These are phyloP conservation scores for Mesoclemmys tuberculata DNA, from an alignment of 2,113 vertebrate genomes.

Conservation along the genomic window DNA sequence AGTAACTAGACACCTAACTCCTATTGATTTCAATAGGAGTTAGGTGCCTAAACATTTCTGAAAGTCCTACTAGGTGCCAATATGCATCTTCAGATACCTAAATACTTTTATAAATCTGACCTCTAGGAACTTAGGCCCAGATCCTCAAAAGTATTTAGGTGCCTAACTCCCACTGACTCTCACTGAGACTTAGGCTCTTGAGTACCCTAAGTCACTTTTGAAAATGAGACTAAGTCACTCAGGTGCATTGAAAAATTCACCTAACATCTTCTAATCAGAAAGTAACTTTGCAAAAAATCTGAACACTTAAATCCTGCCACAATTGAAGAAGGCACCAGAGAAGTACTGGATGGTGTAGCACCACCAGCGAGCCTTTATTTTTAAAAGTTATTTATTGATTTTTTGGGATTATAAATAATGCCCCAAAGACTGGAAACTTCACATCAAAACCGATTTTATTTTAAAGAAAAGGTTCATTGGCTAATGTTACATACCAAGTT, in stretches of 20 bases:
- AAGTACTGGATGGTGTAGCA: rapidly evolving
- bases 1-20: neutral
- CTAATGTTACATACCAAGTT: neutral
- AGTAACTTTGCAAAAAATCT: neutral
- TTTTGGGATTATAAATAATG: slow-evolving; percentile 1
- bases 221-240: neutral
- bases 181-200: neutral
- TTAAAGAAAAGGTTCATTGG: neutral
- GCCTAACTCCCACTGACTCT: neutral
- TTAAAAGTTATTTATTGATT: neutral
- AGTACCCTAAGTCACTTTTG: neutral
- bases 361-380: neutral
- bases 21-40: neutral
- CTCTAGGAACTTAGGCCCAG: neutral
- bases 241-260: neutral
- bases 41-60: rapidly evolving
- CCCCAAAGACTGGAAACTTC: neutral
- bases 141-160: neutral
- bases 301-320: neutral
- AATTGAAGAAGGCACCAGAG: neutral
- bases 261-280: neutral
- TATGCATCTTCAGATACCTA: neutral
- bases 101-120: neutral
- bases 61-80: neutral
- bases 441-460: neutral